Conservation (phyloP, 2,113 vertebrate genomes). For the Lampris megalopsis region DNA sequence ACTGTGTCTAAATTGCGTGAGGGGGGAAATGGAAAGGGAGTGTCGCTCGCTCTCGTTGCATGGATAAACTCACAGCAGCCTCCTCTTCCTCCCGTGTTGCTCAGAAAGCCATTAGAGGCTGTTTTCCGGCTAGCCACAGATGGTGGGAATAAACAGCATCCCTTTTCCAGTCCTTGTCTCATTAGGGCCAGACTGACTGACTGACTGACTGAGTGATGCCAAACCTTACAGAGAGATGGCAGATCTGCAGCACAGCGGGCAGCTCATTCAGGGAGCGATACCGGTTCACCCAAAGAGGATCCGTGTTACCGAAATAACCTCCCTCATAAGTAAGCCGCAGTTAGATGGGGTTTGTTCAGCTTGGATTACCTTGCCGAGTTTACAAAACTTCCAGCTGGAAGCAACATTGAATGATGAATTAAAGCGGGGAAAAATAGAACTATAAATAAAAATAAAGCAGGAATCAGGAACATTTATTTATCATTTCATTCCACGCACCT, state of each 20-base stretch:
- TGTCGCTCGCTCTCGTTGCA: constrained; percentile 19
- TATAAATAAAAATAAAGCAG: too few species aligned
- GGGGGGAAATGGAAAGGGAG: neutral
- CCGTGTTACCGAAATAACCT: constrained; percentile 27
- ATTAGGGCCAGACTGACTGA: constrained; percentile 42
- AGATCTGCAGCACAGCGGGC: constrained; percentile 68
- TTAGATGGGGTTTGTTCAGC: constrained; percentile 1
- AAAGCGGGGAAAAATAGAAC: too few species aligned
- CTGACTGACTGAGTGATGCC: constrained; percentile 52
- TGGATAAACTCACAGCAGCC: constrained; percentile 4
- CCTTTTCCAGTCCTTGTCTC: constrained; percentile 64
- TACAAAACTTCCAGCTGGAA: constrained; percentile 2
- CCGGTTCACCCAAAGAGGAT: constrained; percentile 32
- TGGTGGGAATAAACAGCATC: constrained; percentile 71
- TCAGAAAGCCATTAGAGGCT: constrained; percentile 49
- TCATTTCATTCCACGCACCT: too few species aligned
- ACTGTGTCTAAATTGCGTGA: constrained; percentile 2
- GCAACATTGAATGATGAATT: neutral
- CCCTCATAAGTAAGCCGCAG: constrained; percentile 5
- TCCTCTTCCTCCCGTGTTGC: constrained; percentile 37
- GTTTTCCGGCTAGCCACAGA: constrained; percentile 63
- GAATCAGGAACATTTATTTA: too few species aligned
- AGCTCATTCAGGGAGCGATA: constrained; percentile 53
- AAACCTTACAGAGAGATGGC: constrained; percentile 45
- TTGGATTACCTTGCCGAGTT: neutral